Conservation (phyloP, 2,113 vertebrate species). For the Myotis yumanensis region DNA sequence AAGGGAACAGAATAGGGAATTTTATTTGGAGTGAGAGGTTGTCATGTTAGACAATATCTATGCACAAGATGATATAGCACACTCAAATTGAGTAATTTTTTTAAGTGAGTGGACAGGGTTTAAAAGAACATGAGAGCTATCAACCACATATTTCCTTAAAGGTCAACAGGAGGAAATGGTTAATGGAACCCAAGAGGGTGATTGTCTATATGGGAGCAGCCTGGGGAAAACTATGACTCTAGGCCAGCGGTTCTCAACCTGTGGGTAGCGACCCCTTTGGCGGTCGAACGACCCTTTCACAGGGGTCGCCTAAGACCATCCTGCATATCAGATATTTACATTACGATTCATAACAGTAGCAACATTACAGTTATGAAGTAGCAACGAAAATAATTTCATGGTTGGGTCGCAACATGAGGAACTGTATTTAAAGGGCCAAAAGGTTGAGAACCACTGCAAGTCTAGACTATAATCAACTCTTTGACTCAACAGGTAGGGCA, state of each 20-base stretch:
- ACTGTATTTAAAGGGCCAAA: no score
- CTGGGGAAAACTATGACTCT: neutral
- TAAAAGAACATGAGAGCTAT: neutral
- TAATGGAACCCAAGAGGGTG: neutral
- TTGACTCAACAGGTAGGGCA: neutral
- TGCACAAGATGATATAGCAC: neutral
- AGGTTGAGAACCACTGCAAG: no score
- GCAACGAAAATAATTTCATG: no score
- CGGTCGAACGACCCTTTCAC: no score
- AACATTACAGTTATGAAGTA: no score
- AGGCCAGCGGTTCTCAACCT: neutral
- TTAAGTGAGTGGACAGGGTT: neutral
- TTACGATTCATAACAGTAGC: no score
- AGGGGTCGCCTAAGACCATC: no score
- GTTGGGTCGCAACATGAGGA: no score
- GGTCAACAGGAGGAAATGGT: neutral
- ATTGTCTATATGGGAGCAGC: neutral
- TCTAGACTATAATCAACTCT: neutral
- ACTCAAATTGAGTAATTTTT: neutral
- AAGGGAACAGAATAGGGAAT: neutral
- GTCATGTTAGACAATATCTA: neutral
- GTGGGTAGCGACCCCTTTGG: no score
- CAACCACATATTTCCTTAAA: neutral
- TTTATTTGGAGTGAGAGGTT: neutral
- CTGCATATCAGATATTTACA: no score